A percentile compares a stretch with the other conserved stretches of the same genome.
phyloP scores from a whole-genome alignment of 2,888 invertebrate species.

The Chironomus tentans region DNA sequence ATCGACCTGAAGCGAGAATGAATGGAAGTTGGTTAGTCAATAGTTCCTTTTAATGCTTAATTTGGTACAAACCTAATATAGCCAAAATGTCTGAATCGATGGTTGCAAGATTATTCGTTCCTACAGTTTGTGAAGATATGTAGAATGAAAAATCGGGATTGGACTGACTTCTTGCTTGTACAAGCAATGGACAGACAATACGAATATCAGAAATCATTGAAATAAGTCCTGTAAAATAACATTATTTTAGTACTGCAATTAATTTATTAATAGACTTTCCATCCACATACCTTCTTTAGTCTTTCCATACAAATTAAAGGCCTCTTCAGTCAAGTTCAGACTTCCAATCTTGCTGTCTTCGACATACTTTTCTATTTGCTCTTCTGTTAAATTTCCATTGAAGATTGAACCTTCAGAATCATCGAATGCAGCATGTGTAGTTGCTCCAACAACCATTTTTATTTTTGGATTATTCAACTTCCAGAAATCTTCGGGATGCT shows the following conservation, averaged over 20 bases:
- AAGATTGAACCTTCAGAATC: constrained; percentile 52
- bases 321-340: constrained; percentile 52
- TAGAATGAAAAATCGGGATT: constrained; percentile 57
- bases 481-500: constrained; percentile 59
- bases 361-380: constrained; percentile 54
- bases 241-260: neutral
- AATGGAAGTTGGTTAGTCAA: too few species aligned
- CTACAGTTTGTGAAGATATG: constrained; percentile 55
- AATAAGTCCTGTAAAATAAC: constrained; percentile 49
- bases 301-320: constrained; percentile 56
- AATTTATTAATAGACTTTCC: neutral
- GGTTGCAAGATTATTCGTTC: constrained; percentile 42
- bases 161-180: constrained; percentile 51
- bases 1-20: constrained; percentile 40
- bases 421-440: constrained; percentile 54
- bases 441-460: constrained; percentile 59
- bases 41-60: constrained; percentile 33
- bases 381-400: constrained; percentile 56
- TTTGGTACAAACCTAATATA: constrained; percentile 48
- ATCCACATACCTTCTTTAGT: constrained; percentile 44
- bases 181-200: constrained; percentile 67
- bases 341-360: constrained; percentile 49
- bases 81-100: constrained; percentile 65
- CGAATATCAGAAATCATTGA: constrained; percentile 70
- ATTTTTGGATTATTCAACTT: constrained; percentile 35